phyloP scores from a whole-genome alignment of 2,113 vertebrate species.

The Vulpes vulpes region DNA sequence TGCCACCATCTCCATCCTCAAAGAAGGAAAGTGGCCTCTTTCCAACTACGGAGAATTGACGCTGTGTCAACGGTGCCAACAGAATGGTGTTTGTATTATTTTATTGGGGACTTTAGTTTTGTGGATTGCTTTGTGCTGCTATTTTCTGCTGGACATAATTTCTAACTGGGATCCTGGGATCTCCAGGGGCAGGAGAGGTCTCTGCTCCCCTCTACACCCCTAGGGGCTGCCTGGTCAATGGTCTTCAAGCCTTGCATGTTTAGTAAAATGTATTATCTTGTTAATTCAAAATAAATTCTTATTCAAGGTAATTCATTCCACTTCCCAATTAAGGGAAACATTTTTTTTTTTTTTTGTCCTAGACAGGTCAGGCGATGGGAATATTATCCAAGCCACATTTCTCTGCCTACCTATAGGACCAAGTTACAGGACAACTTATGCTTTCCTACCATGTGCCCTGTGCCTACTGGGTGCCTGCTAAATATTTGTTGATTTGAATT shows the following conservation, averaged over 20 bases:
- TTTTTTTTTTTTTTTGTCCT: too few relatives aligned
- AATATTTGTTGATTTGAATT: not conserved
- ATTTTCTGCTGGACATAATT: not conserved
- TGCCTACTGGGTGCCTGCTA: not conserved
- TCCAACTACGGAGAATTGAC: fast-evolving
- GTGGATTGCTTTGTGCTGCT: too few relatives aligned
- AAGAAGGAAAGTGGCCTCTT: fast-evolving
- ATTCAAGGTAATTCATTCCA: not conserved
- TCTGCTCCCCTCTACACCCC: too few relatives aligned
- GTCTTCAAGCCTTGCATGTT: not conserved
- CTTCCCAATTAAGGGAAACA: not conserved
- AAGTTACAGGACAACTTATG: not conserved
- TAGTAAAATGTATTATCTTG: not conserved
- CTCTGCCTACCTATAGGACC: not conserved
- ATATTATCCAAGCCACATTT: not conserved
- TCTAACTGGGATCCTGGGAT: not conserved
- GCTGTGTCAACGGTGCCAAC: fast-evolving
- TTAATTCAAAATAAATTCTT: not conserved
- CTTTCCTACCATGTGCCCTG: fast-evolving
- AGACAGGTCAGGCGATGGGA: not conserved
- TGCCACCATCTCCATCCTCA: fast-evolving
- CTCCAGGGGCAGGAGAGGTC: not conserved
- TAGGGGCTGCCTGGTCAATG: fast-evolving
- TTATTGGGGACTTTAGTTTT: not conserved
- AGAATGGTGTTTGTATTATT: fast-evolving